Percentiles rank a stretch among this genome's conserved stretches.
phyloP scores from a whole-genome alignment of 2,113 vertebrate genomes.

The Grantiella picta region DNA sequence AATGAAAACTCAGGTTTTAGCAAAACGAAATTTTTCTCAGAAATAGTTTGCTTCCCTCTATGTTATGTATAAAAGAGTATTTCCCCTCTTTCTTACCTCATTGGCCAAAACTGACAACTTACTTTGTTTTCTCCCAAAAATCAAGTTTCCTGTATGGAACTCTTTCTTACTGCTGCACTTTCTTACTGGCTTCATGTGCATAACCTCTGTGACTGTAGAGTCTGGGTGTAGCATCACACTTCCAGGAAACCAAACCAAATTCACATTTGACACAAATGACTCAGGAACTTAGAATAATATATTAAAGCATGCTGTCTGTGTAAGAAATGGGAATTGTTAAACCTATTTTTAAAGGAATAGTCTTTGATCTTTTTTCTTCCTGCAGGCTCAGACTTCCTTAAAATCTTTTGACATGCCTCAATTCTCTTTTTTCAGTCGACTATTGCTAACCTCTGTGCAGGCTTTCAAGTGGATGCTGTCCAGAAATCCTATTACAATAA shows the following conservation, averaged over 20 bases:
- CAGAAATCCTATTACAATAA: constrained; percentile 64
- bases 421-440: background rate
- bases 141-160: background rate
- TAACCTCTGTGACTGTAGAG: background rate
- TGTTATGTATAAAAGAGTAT: background rate
- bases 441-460: background rate
- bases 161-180: background rate
- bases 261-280: constrained; percentile 30
- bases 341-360: background rate
- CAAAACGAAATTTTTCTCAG: background rate
- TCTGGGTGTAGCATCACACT: constrained; percentile 17
- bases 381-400: constrained; percentile 20
- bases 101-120: background rate
- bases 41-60: background rate
- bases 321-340: background rate
- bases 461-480: constrained; percentile 52
- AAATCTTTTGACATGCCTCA: constrained; percentile 8
- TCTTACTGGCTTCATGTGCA: background rate
- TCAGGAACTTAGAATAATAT: constrained; percentile 1
- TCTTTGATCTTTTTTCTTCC: constrained; percentile 1
- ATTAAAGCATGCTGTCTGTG: background rate
- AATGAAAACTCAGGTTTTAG: background rate
- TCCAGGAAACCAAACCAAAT: constrained; percentile 42
- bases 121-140: background rate
- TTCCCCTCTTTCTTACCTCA: background rate